A percentile compares a stretch with the other conserved stretches of the same genome.
These are phyloP conservation scores for Tetraodon nigroviridis DNA, from an alignment of 2,113 vertebrate genomes.

Conservation along the genomic window DNA sequence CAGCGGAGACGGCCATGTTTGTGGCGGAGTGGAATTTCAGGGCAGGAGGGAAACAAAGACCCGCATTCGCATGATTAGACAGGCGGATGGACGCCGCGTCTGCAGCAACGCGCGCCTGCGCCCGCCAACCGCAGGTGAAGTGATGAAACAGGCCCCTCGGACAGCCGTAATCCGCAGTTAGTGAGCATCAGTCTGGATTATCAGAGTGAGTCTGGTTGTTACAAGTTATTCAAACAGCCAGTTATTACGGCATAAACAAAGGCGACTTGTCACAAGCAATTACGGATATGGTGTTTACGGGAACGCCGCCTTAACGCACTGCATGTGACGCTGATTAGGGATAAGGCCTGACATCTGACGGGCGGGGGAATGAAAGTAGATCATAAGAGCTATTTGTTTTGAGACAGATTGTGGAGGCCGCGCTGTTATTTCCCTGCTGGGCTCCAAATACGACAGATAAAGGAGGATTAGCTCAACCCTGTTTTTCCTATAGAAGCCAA, in stretches of 20 bases:
- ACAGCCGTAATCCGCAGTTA: conserved; percentile 53
- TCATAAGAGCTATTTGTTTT: conserved; percentile 39
- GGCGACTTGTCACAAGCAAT: conserved; percentile 64
- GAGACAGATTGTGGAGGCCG: conserved; percentile 24
- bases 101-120: conserved; percentile 33
- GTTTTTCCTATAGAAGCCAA: conserved; percentile 1
- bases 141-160: conserved; percentile 15
- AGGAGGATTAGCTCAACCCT: conserved; percentile 14
- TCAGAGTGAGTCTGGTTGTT: conserved; percentile 66
- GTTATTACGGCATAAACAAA: conserved; percentile 74
- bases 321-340: conserved; percentile 51
- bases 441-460: conserved; percentile 22
- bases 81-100: conserved; percentile 26
- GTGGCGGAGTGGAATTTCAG: conserved; percentile 55
- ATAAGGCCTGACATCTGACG: conserved; percentile 62
- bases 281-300: conserved; percentile 67
- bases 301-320: conserved; percentile 66
- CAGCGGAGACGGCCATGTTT: conserved; percentile 66
- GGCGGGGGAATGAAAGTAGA: conserved; percentile 49
- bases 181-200: conserved; percentile 67
- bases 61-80: conserved; percentile 40
- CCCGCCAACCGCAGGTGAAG: conserved; percentile 44
- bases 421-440: conserved; percentile 31
- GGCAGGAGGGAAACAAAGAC: conserved; percentile 37
- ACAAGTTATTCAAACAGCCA: conserved; percentile 75